Conservation (phyloP, 1,140 invertebrate species). For the Parapsyche elsis region DNA sequence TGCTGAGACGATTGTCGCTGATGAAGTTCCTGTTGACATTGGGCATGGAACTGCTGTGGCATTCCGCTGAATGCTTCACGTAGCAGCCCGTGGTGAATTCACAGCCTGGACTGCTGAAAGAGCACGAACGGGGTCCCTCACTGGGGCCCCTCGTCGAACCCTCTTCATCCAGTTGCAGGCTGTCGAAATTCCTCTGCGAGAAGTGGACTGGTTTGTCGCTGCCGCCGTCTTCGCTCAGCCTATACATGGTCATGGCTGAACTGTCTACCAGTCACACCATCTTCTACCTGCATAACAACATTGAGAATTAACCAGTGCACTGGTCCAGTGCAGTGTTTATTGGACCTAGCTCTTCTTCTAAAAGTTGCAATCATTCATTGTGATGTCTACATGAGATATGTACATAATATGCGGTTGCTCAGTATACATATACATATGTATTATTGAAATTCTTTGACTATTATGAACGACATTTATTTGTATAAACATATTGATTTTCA, state of each 20-base stretch:
- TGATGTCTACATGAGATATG: too few species aligned
- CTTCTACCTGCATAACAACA: not conserved
- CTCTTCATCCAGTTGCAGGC: not conserved
- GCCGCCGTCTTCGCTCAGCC: slow-evolving; percentile 29
- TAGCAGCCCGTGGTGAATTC: slow-evolving; percentile 38
- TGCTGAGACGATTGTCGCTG: slow-evolving; percentile 29
- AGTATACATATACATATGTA: not conserved
- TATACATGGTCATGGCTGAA: slow-evolving; percentile 48
- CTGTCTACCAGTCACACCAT: not conserved
- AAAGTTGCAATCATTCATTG: too few species aligned
- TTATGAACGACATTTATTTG: not conserved
- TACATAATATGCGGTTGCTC: not conserved
- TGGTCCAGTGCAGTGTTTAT: not conserved
- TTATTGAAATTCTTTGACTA: not conserved
- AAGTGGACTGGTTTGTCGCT: not conserved
- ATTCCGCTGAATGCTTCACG: slow-evolving; percentile 44
- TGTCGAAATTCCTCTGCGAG: slow-evolving; percentile 49
- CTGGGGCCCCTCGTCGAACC: not conserved
- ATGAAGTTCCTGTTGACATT: slow-evolving; percentile 35
- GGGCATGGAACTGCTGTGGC: slow-evolving; percentile 29
- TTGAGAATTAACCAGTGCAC: not conserved
- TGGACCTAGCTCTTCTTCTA: too few species aligned
- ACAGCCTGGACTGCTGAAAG: not conserved
- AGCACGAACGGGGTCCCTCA: not conserved
- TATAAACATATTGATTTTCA: not conserved